Conservation (phyloP, 2,888 invertebrate species). For the Cephus sareptanus region DNA sequence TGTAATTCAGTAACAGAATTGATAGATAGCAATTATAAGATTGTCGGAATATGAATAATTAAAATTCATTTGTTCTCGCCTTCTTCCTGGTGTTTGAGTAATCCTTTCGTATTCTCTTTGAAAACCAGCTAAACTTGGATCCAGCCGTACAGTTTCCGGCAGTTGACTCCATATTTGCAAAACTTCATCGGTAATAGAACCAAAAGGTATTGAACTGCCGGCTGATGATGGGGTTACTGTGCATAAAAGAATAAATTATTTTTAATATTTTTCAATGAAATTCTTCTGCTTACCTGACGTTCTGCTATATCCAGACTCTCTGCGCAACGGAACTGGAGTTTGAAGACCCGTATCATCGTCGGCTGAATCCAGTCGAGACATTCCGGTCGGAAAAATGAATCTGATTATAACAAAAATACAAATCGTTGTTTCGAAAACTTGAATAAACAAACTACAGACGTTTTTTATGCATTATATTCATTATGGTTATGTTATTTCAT, state of each 20-base stretch:
- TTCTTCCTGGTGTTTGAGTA: slow-evolving; percentile 27
- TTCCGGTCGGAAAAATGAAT: background rate
- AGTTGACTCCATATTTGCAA: slow-evolving; percentile 75
- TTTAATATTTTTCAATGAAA: background rate
- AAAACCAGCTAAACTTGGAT: slow-evolving; percentile 75
- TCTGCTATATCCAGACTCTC: slow-evolving; percentile 17
- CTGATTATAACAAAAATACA: background rate
- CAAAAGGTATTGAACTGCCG: slow-evolving; percentile 29
- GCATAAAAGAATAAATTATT: background rate
- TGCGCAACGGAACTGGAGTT: slow-evolving; percentile 14
- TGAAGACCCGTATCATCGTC: slow-evolving; percentile 19
- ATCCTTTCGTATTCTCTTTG: slow-evolving; percentile 69
- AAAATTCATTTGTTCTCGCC: slow-evolving; percentile 23
- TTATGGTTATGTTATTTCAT: no score
- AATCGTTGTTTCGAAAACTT: background rate
- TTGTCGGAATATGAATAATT: background rate
- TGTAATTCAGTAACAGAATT: no score
- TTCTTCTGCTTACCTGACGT: slow-evolving; percentile 11
- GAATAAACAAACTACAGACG: no score
- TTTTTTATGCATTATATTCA: no score
- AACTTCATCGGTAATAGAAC: slow-evolving; percentile 54
- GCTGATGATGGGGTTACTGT: slow-evolving; percentile 15
- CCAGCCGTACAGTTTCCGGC: slow-evolving; percentile 75
- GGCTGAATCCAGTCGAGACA: slow-evolving; percentile 16
- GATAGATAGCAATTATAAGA: background rate